phyloP scores from a whole-genome alignment of 2,888 invertebrate species.

The Dicyrtoma fusca region DNA sequence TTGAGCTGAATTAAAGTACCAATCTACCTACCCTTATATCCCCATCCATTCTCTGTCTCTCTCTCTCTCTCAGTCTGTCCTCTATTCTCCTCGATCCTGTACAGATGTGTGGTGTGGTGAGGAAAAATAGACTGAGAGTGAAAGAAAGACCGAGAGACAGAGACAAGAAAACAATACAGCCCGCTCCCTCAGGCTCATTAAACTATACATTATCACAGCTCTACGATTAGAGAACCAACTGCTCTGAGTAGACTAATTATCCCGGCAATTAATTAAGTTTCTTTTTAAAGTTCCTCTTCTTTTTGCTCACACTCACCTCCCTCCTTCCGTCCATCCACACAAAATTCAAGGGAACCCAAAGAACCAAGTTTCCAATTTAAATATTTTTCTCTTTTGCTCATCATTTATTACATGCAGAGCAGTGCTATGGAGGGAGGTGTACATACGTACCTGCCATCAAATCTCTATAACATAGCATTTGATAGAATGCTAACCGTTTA shows the following conservation, averaged over 20 bases:
- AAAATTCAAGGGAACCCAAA: constrained; percentile 6
- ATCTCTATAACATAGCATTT: too few relatives aligned
- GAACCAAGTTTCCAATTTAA: constrained; percentile 44
- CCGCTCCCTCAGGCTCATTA: constrained; percentile 34
- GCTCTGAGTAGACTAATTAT: constrained; percentile 51
- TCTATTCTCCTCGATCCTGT: too few relatives aligned
- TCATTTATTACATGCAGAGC: neutral
- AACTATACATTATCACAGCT: constrained; percentile 36
- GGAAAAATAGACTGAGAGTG: neutral
- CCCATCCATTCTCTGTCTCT: too few relatives aligned
- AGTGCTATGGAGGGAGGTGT: too few relatives aligned
- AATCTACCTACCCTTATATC: neutral
- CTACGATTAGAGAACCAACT: constrained; percentile 30
- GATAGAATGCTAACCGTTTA: too few relatives aligned
- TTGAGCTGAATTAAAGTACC: neutral
- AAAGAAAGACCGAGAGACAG: constrained; percentile 13
- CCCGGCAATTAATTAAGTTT: constrained; percentile 56
- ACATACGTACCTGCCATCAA: too few relatives aligned
- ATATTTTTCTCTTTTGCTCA: constrained; percentile 41
- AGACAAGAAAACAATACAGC: constrained; percentile 38
- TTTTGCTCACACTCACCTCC: constrained; percentile 11
- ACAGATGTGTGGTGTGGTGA: neutral
- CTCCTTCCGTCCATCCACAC: constrained; percentile 13
- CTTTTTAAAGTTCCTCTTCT: constrained; percentile 49
- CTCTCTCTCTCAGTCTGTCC: too few relatives aligned